Evolutionary conservation across 2,797 vertebrate species (phyloP).

Genomic region (Sebastes glaucus): DNA sequence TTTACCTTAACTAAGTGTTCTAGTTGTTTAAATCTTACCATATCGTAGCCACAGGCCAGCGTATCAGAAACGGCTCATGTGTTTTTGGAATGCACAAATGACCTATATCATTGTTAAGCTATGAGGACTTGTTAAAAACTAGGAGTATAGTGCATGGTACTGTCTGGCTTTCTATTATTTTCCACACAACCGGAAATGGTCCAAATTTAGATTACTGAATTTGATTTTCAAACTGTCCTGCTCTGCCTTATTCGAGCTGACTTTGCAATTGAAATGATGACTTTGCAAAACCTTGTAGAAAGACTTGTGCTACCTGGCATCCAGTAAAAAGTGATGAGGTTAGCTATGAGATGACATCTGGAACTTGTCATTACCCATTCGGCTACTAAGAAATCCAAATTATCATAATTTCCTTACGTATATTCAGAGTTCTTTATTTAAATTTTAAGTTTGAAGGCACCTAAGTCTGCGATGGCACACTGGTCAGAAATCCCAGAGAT

Average conservation of each 20-base stretch:
- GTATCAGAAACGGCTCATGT: background rate
- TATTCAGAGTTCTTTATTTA: background rate
- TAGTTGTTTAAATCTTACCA: background rate
- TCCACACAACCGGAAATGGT: background rate
- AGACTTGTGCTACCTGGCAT: conserved; percentile 1
- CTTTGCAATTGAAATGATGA: conserved; percentile 46
- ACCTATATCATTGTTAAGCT: background rate
- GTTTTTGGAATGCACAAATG: background rate
- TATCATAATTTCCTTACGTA: background rate
- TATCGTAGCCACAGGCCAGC: background rate
- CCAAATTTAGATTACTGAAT: conserved; percentile 13
- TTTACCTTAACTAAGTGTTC: background rate
- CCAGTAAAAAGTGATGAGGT: conserved; percentile 19
- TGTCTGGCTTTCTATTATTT: background rate
- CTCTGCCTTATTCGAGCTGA: conserved; percentile 35
- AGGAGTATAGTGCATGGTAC: background rate
- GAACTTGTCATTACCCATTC: background rate
- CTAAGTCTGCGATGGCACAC: background rate
- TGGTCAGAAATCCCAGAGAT: background rate
- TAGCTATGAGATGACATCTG: conserved; percentile 16
- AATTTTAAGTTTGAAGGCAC: background rate
- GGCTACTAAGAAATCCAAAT: background rate
- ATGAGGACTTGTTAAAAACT: background rate
- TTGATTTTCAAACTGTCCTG: conserved; percentile 12
- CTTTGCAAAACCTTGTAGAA: conserved; percentile 25